A percentile compares a stretch with the other conserved stretches of the same genome.
Conservation (phyloP, 1,140 invertebrate species). For the Eumaeus atala region DNA sequence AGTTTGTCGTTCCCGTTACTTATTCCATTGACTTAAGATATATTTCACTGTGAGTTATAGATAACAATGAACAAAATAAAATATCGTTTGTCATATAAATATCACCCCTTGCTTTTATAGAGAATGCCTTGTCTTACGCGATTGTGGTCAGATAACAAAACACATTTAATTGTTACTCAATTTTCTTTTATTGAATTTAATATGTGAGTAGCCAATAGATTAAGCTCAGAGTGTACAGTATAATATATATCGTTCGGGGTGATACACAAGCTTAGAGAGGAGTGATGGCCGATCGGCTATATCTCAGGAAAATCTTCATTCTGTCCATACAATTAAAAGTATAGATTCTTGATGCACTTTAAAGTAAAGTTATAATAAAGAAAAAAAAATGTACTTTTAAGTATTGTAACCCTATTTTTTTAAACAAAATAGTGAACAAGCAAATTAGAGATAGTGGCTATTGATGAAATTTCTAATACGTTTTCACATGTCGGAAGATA, state of each 20-base stretch:
- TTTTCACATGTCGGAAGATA: too few relatives aligned
- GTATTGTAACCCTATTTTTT: too few relatives aligned
- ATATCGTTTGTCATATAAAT: slow-evolving; percentile 30
- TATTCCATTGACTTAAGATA: slow-evolving; percentile 21
- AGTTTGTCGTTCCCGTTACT: slow-evolving; percentile 14
- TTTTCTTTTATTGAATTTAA: slow-evolving; percentile 28
- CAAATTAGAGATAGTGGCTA: too few relatives aligned
- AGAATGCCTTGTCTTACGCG: slow-evolving; percentile 60
- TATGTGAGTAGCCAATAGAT: slow-evolving; percentile 3
- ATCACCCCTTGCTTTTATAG: slow-evolving; percentile 64
- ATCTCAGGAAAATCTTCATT: too few relatives aligned
- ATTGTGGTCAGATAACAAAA: slow-evolving; percentile 61
- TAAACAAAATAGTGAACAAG: too few relatives aligned
- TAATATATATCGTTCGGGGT: not conserved
- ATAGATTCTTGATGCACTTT: too few relatives aligned
- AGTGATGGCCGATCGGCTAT: too few relatives aligned
- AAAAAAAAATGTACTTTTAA: too few relatives aligned
- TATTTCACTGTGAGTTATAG: slow-evolving; percentile 14
- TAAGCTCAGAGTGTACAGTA: slow-evolving; percentile 1
- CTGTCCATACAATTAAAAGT: too few relatives aligned
- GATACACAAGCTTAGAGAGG: too few relatives aligned
- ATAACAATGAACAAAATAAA: slow-evolving; percentile 11
- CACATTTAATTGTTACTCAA: slow-evolving; percentile 47
- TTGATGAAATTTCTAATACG: too few relatives aligned
- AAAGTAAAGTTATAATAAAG: too few relatives aligned